phyloP scores from a whole-genome alignment of 2,888 invertebrate genomes.

The Drosophila lutescens region DNA sequence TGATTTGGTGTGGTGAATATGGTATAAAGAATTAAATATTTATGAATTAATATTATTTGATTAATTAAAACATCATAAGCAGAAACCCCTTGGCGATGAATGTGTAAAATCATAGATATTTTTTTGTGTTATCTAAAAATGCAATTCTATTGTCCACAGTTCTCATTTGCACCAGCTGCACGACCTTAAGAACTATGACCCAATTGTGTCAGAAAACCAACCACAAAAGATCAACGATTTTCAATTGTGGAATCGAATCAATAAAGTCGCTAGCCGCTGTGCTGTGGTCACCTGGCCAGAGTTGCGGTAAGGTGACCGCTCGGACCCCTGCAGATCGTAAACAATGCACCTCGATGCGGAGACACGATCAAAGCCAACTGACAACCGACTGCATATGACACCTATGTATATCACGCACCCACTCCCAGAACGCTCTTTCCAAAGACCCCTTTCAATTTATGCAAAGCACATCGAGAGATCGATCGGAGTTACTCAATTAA shows the following conservation, averaged over 20 bases:
- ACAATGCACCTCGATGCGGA: constrained; percentile 24
- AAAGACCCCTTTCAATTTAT: constrained; percentile 50
- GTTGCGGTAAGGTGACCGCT: constrained; percentile 23
- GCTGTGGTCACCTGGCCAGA: constrained; percentile 33
- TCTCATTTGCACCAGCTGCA: constrained; percentile 28
- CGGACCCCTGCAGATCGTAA: constrained; percentile 26
- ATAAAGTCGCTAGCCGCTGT: constrained; percentile 27
- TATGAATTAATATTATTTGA: too few species aligned
- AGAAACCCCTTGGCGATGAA: background rate
- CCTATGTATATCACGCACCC: constrained; percentile 41
- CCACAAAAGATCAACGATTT: constrained; percentile 31
- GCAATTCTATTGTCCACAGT: constrained; percentile 7
- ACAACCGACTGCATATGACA: constrained; percentile 35
- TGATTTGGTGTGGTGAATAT: background rate
- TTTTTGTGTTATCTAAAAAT: background rate
- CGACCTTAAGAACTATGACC: constrained; percentile 40
- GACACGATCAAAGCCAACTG: constrained; percentile 16
- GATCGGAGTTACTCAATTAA: constrained; percentile 60
- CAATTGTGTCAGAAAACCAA: constrained; percentile 32
- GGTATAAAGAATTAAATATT: too few species aligned
- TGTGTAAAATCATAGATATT: constrained; percentile 1
- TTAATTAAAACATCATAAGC: background rate
- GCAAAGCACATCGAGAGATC: constrained; percentile 51
- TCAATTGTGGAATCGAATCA: constrained; percentile 30
- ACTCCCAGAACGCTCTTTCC: constrained; percentile 21